Percentiles rank a stretch among this genome's conserved stretches.
Evolutionary conservation across 1,140 invertebrate genomes (phyloP).

Genomic region (Ectropis grisescens): DNA sequence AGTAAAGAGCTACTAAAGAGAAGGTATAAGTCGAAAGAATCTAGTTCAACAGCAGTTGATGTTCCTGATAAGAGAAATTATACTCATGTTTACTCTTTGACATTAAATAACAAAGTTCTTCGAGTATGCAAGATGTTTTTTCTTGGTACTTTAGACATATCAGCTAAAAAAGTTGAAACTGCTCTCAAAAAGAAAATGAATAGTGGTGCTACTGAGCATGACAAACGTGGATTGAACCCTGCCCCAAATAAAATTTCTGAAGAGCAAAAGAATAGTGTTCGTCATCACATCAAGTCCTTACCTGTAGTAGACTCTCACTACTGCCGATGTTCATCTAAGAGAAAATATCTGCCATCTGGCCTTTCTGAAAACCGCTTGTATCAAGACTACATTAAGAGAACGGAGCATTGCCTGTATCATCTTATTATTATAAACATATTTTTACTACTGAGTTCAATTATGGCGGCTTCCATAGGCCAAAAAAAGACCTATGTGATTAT

Average conservation of each 20-base stretch:
- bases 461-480: not conserved
- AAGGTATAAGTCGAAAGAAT: not conserved
- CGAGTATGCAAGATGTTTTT: conserved; percentile 1
- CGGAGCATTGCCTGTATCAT: not conserved
- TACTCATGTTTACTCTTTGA: not conserved
- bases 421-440: not conserved
- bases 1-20: not conserved
- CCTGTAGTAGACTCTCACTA: not conserved
- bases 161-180: conserved; percentile 1
- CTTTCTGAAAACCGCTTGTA: not conserved
- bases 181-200: conserved; percentile 1
- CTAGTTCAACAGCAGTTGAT: not conserved
- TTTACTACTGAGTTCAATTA: not conserved
- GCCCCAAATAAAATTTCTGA: conserved; percentile 4
- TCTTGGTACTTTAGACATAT: conserved; percentile 6
- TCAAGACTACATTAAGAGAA: not conserved
- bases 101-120: not conserved
- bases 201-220: conserved; percentile 1
- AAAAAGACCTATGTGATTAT: not conserved
- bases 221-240: conserved; percentile 1
- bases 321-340: not conserved
- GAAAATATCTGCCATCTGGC: not conserved
- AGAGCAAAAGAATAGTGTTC: not conserved
- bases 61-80: not conserved
- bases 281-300: not conserved